These are phyloP conservation scores for Caretta caretta DNA, from an alignment of 2,113 vertebrate genomes.

Conservation along the genomic window DNA sequence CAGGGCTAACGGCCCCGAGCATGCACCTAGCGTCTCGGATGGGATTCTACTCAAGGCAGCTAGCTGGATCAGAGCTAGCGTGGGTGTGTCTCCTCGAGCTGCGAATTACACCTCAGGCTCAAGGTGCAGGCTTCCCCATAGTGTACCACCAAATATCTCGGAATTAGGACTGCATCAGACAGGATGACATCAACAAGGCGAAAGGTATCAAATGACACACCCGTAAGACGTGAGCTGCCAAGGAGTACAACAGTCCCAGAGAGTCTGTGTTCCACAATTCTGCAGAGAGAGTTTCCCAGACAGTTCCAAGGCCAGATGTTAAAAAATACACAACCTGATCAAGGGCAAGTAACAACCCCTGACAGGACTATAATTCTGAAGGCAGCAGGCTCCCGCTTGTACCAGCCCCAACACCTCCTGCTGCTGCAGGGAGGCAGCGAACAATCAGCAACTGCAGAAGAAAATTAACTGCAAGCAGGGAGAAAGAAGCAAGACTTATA, in stretches of 20 bases:
- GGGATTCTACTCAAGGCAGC: too few species aligned
- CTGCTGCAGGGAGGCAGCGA: neutral
- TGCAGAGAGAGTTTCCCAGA: neutral
- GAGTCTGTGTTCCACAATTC: neutral
- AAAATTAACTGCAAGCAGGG: neutral
- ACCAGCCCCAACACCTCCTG: neutral
- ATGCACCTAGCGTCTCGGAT: neutral
- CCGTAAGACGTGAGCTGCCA: neutral
- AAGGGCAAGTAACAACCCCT: constrained; percentile 56
- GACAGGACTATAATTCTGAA: neutral
- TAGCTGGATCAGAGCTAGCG: too few species aligned
- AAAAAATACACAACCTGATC: neutral
- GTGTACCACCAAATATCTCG: too few species aligned
- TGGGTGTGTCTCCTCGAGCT: neutral
- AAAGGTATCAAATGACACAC: neutral
- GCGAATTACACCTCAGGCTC: neutral
- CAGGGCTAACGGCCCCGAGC: too few species aligned
- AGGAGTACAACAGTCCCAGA: neutral
- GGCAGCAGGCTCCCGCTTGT: neutral
- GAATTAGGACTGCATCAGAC: neutral
- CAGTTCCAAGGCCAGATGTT: neutral
- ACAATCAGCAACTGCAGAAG: neutral
- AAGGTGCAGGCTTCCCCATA: too few species aligned
- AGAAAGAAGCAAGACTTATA: neutral
- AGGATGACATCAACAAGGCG: neutral